phyloP scores from a whole-genome alignment of 1,140 invertebrate genomes.

The Drosophila oshimai region DNA sequence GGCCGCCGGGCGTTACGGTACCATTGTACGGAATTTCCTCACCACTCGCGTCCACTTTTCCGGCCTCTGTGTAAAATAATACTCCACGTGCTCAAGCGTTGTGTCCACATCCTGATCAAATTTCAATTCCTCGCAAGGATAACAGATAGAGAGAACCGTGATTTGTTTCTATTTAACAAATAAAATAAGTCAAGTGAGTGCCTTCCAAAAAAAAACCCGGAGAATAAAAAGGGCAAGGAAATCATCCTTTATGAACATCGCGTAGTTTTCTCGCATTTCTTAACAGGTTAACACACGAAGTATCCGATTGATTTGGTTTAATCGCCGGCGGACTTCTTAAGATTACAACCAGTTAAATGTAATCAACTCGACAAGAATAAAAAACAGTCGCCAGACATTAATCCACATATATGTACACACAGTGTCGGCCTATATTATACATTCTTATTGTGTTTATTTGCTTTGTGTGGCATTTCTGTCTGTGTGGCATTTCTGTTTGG shows the following conservation, averaged over 20 bases:
- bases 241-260: neutral
- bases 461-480: constrained; percentile 9
- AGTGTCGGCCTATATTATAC: neutral
- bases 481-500: neutral
- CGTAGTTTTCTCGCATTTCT: neutral
- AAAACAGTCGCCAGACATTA: constrained; percentile 17
- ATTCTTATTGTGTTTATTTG: constrained; percentile 23
- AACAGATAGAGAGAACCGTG: constrained; percentile 13
- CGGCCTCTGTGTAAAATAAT: neutral
- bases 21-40: constrained; percentile 36
- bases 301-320: constrained; percentile 39
- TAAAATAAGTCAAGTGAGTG: constrained; percentile 43
- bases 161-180: constrained; percentile 44
- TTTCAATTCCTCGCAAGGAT: constrained; percentile 25
- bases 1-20: constrained; percentile 63
- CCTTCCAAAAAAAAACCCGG: neutral
- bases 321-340: constrained; percentile 53
- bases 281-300: neutral
- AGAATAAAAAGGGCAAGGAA: neutral
- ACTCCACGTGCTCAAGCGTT: constrained; percentile 32
- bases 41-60: constrained; percentile 8
- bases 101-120: constrained; percentile 40
- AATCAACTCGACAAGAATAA: constrained; percentile 28
- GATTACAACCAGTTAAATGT: constrained; percentile 47
- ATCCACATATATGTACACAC: neutral